Evolutionary conservation across 2,113 vertebrate genomes (phyloP).

Genomic region (Nothoprocta pentlandii): DNA sequence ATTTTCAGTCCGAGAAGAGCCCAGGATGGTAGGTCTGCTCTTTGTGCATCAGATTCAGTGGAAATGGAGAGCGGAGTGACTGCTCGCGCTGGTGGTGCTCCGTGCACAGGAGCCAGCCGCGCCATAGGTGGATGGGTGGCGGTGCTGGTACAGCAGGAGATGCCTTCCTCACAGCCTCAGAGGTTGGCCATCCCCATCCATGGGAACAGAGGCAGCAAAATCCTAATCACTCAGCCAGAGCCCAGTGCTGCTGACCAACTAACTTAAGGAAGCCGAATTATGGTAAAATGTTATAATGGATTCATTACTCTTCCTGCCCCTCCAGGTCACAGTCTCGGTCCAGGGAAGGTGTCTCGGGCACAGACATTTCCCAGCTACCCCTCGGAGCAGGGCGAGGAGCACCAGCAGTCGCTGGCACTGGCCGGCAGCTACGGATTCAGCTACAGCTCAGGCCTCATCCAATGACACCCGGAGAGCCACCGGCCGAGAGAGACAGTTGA

Average conservation of each 20-base stretch:
- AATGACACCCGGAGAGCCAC: conserved; percentile 82
- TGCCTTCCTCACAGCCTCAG: background rate
- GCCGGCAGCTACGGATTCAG: conserved; percentile 88
- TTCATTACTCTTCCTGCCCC: background rate
- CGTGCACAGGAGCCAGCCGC: no score
- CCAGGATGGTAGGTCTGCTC: accelerated
- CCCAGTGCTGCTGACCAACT: background rate
- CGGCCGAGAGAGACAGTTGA: conserved; percentile 59
- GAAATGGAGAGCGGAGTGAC: no score
- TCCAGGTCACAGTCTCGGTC: conserved; percentile 84
- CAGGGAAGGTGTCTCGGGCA: conserved; percentile 90
- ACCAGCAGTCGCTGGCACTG: conserved; percentile 85
- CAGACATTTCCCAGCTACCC: conserved; percentile 96
- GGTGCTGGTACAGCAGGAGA: background rate
- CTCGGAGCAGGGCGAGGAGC: conserved; percentile 83
- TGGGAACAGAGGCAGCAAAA: background rate
- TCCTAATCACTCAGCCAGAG: background rate
- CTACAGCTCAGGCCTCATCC: conserved; percentile 87
- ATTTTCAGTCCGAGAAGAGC: background rate
- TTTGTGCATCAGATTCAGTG: accelerated
- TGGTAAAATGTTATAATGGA: background rate
- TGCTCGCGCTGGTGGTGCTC: no score
- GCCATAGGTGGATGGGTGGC: no score
- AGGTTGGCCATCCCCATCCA: background rate
- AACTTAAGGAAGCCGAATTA: background rate